Base-by-base conservation (phyloP, 2,888 invertebrate species). In the Ochlodes sylvanus region DNA sequence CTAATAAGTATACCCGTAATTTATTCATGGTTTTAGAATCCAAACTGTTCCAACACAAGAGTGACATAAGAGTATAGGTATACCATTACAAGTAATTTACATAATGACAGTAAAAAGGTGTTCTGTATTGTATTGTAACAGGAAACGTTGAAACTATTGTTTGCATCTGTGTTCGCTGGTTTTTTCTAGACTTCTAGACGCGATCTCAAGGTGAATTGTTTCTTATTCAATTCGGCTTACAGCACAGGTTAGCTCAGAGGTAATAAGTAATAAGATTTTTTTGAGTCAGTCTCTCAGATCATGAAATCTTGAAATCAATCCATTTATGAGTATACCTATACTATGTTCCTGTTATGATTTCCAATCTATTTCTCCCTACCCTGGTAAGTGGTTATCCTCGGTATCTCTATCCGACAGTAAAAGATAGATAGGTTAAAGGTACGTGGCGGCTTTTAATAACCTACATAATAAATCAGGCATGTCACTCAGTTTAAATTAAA, bases 71-170 rank as follows among this genome's bases (percentile, higher is more conserved):
- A 27, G 27, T 27, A 27, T 38, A 38, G 12, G 34, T 47, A 47
- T 47, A 47, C 7, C 50, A 50, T 10, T 19, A 50, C 6, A 9
- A 38, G 38, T 62, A n/a, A 62, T 62, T 62, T 62, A 38, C 62
- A 62, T 62, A 62, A 62, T 62, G 38, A 34, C 62, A 19, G 21
- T 41, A 52, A 52, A 38, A 62, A 52, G 38, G 38, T 38, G 38
- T 50, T 41, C 38, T 27, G 50, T 34, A 62, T 62, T 62, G 52
- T 62, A 50, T 52, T 62, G 19, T 15, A 62, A 52, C 52, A 62
- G 62, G 62, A 62, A 52, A 62, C 52, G 52, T 62, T 52, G 17
- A 62, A 62, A 62, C 52, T 62, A 52, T 62, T 52, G 58, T 60
- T 52, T 19, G 61, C 12, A 17, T 32, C 61, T 17, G 14, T 61